phyloP scores from a whole-genome alignment of 1,140 invertebrate species.

The Phenacoccus solenopsis region DNA sequence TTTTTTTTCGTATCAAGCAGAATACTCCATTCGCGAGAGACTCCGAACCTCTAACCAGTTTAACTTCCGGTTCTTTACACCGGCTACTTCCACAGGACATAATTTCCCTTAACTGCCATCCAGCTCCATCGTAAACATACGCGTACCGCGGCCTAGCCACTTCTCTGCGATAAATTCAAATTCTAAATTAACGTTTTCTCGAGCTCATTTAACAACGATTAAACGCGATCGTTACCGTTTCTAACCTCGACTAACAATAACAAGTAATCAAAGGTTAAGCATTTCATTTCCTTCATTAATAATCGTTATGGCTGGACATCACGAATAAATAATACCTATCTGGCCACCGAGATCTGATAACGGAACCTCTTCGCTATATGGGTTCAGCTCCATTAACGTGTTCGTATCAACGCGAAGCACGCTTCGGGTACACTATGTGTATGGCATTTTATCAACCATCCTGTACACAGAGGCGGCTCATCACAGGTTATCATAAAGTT shows the following conservation, averaged over 20 bases:
- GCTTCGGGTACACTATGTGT: neutral
- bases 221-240: neutral
- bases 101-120: neutral
- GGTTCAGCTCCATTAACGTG: neutral
- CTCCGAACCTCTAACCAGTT: neutral
- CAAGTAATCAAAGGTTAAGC: constrained; percentile 12
- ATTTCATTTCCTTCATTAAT: constrained; percentile 17
- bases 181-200: neutral
- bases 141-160: too few relatives aligned
- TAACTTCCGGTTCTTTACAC: constrained; percentile 11
- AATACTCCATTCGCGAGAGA: neutral
- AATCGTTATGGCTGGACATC: constrained; percentile 17
- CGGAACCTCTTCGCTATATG: neutral
- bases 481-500: too few relatives aligned
- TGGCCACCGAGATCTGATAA: neutral
- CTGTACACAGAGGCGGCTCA: too few relatives aligned
- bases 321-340: constrained; percentile 14
- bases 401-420: neutral
- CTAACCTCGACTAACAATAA: constrained; percentile 1
- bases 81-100: neutral
- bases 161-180: neutral
- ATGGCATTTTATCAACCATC: neutral
- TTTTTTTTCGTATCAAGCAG: neutral
- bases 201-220: neutral
- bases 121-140: neutral